A percentile compares a stretch with the other conserved stretches of the same genome.
Conservation (phyloP, 2,888 invertebrate genomes). For the Aethes cnicana region DNA sequence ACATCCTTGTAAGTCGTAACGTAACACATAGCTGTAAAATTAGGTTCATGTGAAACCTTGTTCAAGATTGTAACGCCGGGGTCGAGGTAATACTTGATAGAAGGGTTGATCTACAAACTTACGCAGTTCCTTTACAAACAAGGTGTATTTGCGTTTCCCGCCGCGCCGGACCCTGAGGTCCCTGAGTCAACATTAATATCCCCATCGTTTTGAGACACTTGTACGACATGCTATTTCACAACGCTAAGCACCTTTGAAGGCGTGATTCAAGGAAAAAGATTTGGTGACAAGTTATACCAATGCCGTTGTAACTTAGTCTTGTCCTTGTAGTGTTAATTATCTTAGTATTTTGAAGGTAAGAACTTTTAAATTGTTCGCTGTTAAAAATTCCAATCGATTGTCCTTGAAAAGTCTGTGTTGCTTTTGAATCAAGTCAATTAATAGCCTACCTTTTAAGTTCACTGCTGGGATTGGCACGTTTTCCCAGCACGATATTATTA, state of each 20-base stretch:
- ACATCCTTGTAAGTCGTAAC: background rate
- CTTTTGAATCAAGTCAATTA: no score
- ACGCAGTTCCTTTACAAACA: constrained; percentile 56
- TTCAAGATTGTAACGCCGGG: background rate
- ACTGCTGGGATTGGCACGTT: no score
- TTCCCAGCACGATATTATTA: no score
- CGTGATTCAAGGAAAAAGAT: background rate
- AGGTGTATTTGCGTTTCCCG: constrained; percentile 54
- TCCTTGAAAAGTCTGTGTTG: no score
- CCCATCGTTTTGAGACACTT: constrained; percentile 48
- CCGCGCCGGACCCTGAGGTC: constrained; percentile 40
- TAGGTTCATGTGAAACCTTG: background rate
- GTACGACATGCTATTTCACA: constrained; percentile 33
- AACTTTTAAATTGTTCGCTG: no score
- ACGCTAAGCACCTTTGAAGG: background rate
- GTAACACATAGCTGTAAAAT: no score
- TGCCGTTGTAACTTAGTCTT: no score
- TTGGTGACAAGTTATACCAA: no score
- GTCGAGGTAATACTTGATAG: constrained; percentile 29
- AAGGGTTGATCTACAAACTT: constrained; percentile 53
- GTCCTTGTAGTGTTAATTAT: no score
- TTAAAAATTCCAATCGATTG: no score
- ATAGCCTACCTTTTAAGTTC: no score
- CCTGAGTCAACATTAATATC: constrained; percentile 67
- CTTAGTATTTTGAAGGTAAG: no score